These are phyloP conservation scores for Hypocryptadius cinnamomeus DNA, from an alignment of 2,113 vertebrate genomes.

Conservation along the genomic window DNA sequence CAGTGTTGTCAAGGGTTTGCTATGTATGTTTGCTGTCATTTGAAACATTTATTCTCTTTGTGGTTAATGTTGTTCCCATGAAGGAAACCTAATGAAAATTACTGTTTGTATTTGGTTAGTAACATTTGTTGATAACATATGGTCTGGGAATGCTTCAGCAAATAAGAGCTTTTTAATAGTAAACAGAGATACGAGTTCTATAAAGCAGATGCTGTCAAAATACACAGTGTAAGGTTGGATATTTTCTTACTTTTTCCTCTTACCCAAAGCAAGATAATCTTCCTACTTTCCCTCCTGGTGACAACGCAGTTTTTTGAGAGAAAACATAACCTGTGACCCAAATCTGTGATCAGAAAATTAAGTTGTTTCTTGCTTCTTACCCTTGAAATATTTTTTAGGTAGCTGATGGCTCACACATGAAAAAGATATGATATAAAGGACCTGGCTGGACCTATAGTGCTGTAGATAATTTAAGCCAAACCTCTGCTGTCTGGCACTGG, in stretches of 20 bases:
- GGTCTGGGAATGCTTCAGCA: constrained; percentile 76
- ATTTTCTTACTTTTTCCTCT: constrained; percentile 22
- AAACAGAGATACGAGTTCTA: constrained; percentile 70
- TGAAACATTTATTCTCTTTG: constrained; percentile 71
- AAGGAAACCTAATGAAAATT: constrained; percentile 75
- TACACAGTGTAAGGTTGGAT: constrained; percentile 38
- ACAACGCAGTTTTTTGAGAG: not conserved
- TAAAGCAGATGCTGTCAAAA: constrained; percentile 72
- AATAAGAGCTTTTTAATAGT: constrained; percentile 80
- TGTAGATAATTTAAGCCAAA: not conserved
- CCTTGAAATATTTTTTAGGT: constrained; percentile 15
- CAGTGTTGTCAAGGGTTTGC: constrained; percentile 61
- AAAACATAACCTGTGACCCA: constrained; percentile 25
- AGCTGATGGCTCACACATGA: not conserved
- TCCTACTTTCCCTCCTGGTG: not conserved
- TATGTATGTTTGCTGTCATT: constrained; percentile 61
- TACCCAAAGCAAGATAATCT: not conserved
- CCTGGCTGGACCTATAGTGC: not conserved
- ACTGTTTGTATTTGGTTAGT: constrained; percentile 77
- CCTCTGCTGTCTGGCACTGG: not conserved
- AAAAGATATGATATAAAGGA: not conserved
- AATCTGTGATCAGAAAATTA: not conserved
- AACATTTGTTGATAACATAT: constrained; percentile 81
- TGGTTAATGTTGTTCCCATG: constrained; percentile 63
- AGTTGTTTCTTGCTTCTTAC: constrained; percentile 19